These are phyloP conservation scores for Phenganax marumi DNA, from an alignment of 92 coral and sea anemone species.

Conservation along the genomic window DNA sequence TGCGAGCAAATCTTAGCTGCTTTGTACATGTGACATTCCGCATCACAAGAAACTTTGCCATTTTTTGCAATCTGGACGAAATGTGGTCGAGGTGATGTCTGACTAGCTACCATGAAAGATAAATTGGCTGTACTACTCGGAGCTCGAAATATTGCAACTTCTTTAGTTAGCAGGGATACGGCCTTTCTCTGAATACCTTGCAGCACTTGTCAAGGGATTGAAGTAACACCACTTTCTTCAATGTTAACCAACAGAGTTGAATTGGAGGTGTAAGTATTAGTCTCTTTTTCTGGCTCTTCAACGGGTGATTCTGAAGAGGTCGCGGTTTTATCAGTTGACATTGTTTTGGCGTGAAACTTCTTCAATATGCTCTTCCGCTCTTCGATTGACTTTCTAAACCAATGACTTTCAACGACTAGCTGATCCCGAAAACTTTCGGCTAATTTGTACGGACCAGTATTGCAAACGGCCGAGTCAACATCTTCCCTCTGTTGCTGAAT, in stretches of 20 bases:
- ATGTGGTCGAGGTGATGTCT: too few relatives aligned
- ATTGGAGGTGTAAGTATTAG: too few relatives aligned
- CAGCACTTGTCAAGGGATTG: too few relatives aligned
- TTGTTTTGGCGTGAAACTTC: background rate
- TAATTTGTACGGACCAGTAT: background rate
- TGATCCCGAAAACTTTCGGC: background rate
- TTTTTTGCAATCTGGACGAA: background rate
- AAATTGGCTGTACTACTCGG: too few relatives aligned
- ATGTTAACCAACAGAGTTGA: too few relatives aligned
- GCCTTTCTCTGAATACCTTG: too few relatives aligned
- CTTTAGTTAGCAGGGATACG: too few relatives aligned
- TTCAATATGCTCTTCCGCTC: background rate
- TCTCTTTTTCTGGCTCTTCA: too few relatives aligned
- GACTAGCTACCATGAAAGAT: too few relatives aligned
- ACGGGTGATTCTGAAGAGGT: background rate
- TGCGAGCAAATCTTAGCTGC: background rate
- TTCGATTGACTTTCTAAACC: background rate
- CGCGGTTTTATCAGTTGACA: background rate
- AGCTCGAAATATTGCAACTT: too few relatives aligned
- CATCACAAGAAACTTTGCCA: conserved; percentile 3
- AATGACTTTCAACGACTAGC: background rate
- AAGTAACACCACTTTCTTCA: too few relatives aligned
- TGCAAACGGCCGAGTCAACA: background rate
- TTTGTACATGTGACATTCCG: conserved; percentile 1
- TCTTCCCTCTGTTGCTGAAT: background rate